These are phyloP conservation scores for Smutsia temminckii DNA, from an alignment of 2,797 vertebrate genomes.

Conservation along the genomic window DNA sequence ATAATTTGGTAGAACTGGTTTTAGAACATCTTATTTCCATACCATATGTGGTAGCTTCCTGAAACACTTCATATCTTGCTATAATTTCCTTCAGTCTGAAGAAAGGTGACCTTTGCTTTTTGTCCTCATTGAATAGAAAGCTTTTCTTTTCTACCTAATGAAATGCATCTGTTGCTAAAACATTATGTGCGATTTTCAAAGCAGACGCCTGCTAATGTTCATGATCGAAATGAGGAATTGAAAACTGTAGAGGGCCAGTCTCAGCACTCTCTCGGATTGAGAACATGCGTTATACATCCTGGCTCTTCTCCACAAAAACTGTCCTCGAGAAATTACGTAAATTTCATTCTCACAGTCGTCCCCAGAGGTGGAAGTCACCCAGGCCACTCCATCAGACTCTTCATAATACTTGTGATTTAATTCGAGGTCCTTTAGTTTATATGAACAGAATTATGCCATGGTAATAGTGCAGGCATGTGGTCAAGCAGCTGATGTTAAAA, in stretches of 20 bases:
- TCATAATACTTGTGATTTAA: not conserved
- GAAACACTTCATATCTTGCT: not conserved
- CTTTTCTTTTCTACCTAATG: not conserved
- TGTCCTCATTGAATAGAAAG: not conserved
- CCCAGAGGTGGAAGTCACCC: not conserved
- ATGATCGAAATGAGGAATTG: not conserved
- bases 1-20: not conserved
- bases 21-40: not conserved
- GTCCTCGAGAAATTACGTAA: not conserved
- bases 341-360: constrained; percentile 12
- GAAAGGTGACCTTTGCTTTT: not conserved
- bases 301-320: not conserved
- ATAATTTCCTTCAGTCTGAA: not conserved
- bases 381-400: not conserved
- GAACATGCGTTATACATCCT: not conserved
- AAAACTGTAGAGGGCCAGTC: not conserved
- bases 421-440: not conserved
- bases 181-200: not conserved
- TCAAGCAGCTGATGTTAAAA: not conserved
- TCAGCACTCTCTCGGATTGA: not conserved
- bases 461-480: not conserved
- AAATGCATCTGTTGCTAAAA: not conserved
- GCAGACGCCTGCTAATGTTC: not conserved
- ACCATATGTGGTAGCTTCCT: not conserved
- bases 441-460: not conserved